Base-by-base conservation (phyloP, 2,888 invertebrate genomes). In the Odontomyia ornata region DNA sequence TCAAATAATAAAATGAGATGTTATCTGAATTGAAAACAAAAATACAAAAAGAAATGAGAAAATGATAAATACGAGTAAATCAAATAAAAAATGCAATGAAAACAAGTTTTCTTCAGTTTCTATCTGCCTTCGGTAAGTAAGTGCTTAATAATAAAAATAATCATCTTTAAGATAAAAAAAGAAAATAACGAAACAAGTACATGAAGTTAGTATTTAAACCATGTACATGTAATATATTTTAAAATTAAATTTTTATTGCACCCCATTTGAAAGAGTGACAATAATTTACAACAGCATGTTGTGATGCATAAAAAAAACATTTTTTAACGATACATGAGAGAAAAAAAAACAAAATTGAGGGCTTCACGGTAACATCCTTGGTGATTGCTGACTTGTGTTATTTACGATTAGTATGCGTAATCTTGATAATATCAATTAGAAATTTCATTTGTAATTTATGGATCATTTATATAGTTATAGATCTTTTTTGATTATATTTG, bases 221-320 rank as follows among this genome's bases (percentile, higher is more conserved):
- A n/a, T n/a, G n/a, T n/a, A n/a, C n/a, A 65, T 65, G 65, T 65
- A 36, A 36, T 65, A 65, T 36, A 65, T 65, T 65, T 65, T 30
- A 15, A 65, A 65, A 43, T 65, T 36, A 27, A 65, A 30, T 65
- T 65, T 65, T 36, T 65, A 65, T 65, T 65, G 2, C 21, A 43
- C 30, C 3, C 36, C 36, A 36, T 30, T 52, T 62, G 11, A 65
- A 62, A 62, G 27, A 18, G 18, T 65, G 28, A 28, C 65, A 27
- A 65, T 65, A 36, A 65, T 65, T 65, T 65, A 65, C 28, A n/a
- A 65, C 36, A 15, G 15, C 52, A 9, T 36, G 36, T 36, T 36
- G 36, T n/a, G n/a, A n/a, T n/a, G n/a, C n/a, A n/a, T n/a, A n/a
- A n/a, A n/a, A n/a, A n/a, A n/a, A n/a, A n/a, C n/a, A n/a, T n/a